A percentile compares a stretch with the other conserved stretches of the same genome.
These are phyloP conservation scores for Antheraea mylitta DNA, from an alignment of 1,140 invertebrate species.

Conservation along the genomic window DNA sequence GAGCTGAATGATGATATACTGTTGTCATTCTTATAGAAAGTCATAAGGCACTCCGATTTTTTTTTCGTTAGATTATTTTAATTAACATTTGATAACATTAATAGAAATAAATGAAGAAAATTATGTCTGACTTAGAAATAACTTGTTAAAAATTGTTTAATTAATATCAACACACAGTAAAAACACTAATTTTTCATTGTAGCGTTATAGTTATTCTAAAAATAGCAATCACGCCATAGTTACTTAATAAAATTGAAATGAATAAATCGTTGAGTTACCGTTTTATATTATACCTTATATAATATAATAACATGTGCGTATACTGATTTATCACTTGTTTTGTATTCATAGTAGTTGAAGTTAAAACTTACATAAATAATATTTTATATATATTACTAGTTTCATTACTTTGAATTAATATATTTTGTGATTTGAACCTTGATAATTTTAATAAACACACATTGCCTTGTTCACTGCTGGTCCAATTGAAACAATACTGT, in stretches of 20 bases:
- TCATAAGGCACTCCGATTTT: background rate
- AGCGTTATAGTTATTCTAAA: background rate
- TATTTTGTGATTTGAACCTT: too few relatives aligned
- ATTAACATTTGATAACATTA: background rate
- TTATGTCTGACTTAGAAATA: too few relatives aligned
- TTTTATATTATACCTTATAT: background rate
- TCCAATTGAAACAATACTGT: too few relatives aligned
- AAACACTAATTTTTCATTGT: background rate
- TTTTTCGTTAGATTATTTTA: background rate
- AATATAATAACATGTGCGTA: background rate
- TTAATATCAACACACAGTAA: background rate
- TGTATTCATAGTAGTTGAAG: too few relatives aligned
- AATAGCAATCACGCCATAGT: background rate
- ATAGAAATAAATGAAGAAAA: too few relatives aligned
- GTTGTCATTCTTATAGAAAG: background rate
- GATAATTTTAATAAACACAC: too few relatives aligned
- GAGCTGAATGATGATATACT: slow-evolving; percentile 6
- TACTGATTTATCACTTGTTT: too few relatives aligned
- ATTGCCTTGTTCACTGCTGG: too few relatives aligned
- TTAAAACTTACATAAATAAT: too few relatives aligned
- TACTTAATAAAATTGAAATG: background rate
- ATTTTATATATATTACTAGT: too few relatives aligned
- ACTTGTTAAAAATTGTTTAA: too few relatives aligned
- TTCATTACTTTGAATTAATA: too few relatives aligned
- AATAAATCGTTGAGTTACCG: background rate